phyloP scores from a whole-genome alignment of 2,113 vertebrate species.

The Climacteris rufus region DNA sequence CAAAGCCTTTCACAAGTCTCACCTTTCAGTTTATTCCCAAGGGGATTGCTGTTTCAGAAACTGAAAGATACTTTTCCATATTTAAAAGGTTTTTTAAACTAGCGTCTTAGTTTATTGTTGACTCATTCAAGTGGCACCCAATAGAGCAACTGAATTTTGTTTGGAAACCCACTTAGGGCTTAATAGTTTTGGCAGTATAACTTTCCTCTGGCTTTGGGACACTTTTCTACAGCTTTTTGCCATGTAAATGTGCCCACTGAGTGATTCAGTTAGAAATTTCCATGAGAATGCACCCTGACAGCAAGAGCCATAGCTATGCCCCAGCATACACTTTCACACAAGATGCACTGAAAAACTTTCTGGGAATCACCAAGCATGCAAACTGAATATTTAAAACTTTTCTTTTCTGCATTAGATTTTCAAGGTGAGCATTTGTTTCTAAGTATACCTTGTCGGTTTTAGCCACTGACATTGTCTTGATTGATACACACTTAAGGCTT shows the following conservation, averaged over 20 bases:
- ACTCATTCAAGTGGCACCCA: conserved; percentile 55
- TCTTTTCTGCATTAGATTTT: conserved; percentile 46
- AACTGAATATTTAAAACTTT: conserved; percentile 18
- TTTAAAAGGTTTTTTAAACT: conserved; percentile 47
- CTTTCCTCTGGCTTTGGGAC: conserved; percentile 44
- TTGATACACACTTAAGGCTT: conserved; percentile 50
- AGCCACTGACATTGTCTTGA: conserved; percentile 46
- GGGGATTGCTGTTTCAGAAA: conserved; percentile 31
- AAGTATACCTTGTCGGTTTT: conserved; percentile 38
- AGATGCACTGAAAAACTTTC: conserved; percentile 32
- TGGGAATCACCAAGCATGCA: conserved; percentile 18
- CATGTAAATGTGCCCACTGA: conserved; percentile 40
- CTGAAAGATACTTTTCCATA: conserved; percentile 53
- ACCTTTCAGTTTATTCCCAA: conserved; percentile 61
- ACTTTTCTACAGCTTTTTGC: conserved; percentile 40
- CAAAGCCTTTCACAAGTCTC: conserved; percentile 58
- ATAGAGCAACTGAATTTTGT: conserved; percentile 57
- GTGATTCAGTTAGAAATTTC: conserved; percentile 35
- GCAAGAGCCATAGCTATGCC: neutral
- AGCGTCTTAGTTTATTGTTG: conserved; percentile 52
- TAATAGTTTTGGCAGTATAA: conserved; percentile 50
- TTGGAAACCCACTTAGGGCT: conserved; percentile 37
- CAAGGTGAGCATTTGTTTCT: conserved; percentile 47
- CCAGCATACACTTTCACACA: neutral
- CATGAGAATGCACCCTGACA: conserved; percentile 50